Evolutionary conservation across 2,888 invertebrate species (phyloP).

Genomic region (Phorcus lineatus): DNA sequence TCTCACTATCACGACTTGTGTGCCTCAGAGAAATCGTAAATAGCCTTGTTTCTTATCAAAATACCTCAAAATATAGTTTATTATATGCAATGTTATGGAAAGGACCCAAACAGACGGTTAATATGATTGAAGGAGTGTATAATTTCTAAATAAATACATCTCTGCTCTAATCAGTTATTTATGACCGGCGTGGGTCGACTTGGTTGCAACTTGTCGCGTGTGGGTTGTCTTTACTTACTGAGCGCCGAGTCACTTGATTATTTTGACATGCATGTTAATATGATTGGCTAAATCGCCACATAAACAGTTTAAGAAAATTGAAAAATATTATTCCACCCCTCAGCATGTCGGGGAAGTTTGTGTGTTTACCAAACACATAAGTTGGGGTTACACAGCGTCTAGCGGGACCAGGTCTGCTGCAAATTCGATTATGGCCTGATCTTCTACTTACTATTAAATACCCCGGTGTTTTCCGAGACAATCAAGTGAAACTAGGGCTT

Average conservation of each 20-base stretch:
- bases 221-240: neutral
- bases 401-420: neutral
- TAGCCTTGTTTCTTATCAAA: no score
- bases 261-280: neutral
- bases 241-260: neutral
- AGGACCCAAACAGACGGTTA: neutral
- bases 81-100: no score
- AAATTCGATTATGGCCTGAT: slow-evolving; percentile 1
- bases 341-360: neutral
- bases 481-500: slow-evolving; percentile 3
- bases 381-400: neutral
- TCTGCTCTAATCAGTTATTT: neutral
- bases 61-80: no score
- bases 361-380: neutral
- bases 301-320: slow-evolving; percentile 15
- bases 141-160: neutral
- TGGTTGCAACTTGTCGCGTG: neutral
- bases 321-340: slow-evolving; percentile 8
- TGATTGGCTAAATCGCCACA: neutral
- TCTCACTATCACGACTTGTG: no score
- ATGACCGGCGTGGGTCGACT: neutral
- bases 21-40: no score
- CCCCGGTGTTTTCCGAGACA: neutral
- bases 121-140: neutral
- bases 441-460: slow-evolving; percentile 8